Percentiles rank a stretch among this genome's conserved stretches.
phyloP scores from a whole-genome alignment of 2,113 vertebrate genomes.

The Oryctolagus cuniculus region DNA sequence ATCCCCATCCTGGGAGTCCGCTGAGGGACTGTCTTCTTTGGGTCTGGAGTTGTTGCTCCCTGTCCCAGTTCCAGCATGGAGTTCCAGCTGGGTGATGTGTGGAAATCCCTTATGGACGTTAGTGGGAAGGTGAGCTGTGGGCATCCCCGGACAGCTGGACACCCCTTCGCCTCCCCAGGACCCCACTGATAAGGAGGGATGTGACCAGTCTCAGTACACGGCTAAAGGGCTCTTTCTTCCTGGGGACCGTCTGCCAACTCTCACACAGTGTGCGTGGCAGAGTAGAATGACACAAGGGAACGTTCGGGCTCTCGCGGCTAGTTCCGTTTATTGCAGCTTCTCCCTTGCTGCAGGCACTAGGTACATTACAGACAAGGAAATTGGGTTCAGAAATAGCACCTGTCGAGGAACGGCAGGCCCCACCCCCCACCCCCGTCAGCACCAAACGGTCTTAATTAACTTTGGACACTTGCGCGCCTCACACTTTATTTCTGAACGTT shows the following conservation, averaged over 20 bases:
- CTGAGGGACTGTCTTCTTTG: neutral
- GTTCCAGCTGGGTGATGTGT: neutral
- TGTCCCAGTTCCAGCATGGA: neutral
- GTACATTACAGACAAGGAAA: constrained; percentile 58
- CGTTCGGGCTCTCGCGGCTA: neutral
- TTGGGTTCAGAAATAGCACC: constrained; percentile 52
- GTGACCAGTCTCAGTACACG: neutral
- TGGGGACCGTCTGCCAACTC: neutral
- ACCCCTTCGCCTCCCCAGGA: neutral
- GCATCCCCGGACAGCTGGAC: neutral
- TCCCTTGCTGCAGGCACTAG: constrained; percentile 66
- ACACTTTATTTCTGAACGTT: constrained; percentile 77
- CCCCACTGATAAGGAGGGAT: neutral
- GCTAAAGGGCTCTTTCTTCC: neutral
- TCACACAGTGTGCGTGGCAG: neutral
- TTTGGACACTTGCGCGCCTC: constrained; percentile 65
- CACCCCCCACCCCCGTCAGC: constrained; percentile 28
- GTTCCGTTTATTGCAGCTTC: constrained; percentile 29
- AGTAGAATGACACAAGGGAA: neutral
- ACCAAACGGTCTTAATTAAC: constrained; percentile 55
- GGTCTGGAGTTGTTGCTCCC: neutral
- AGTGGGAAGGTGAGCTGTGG: neutral
- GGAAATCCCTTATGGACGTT: neutral
- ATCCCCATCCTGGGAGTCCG: neutral
- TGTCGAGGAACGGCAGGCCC: constrained; percentile 45